Evolutionary conservation across 2,797 vertebrate genomes (phyloP).

Genomic region (Coendou prehensilis): DNA sequence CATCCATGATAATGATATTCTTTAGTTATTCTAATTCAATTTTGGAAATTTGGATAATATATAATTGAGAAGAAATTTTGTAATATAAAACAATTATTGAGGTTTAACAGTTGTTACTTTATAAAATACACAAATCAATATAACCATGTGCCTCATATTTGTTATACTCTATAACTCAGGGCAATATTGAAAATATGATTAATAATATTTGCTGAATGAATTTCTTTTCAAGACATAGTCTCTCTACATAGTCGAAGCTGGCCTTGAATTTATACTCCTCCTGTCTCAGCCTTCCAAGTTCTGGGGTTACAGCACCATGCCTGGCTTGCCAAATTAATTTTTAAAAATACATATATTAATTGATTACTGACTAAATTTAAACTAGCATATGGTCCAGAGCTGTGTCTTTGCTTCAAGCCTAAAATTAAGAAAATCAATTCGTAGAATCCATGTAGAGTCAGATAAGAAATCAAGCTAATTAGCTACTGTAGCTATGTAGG

Average conservation of each 20-base stretch:
- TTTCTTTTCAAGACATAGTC: not conserved
- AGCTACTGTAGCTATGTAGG: not conserved
- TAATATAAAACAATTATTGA: not conserved
- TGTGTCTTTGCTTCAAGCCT: not conserved
- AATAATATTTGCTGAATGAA: not conserved
- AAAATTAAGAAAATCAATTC: slow-evolving; percentile 15
- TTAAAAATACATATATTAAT: not conserved
- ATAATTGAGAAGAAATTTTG: slow-evolving; percentile 67
- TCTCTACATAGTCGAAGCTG: not conserved
- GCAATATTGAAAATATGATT: not conserved
- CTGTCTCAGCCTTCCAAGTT: not conserved
- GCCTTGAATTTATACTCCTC: not conserved
- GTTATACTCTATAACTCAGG: not conserved
- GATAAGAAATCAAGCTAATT: not conserved
- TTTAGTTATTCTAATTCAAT: slow-evolving; percentile 69
- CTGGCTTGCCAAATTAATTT: not conserved
- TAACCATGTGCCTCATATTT: not conserved
- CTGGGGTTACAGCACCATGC: not conserved
- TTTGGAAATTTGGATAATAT: slow-evolving; percentile 56
- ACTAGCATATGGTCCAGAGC: not conserved
- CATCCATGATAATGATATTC: not conserved
- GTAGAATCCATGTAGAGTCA: not conserved
- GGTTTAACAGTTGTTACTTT: not conserved
- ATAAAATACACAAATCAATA: not conserved
- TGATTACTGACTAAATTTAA: slow-evolving; percentile 20